Percentiles rank a stretch among this genome's conserved stretches.
Evolutionary conservation across 2,888 invertebrate species (phyloP).

Genomic region (Erebia aethiops): DNA sequence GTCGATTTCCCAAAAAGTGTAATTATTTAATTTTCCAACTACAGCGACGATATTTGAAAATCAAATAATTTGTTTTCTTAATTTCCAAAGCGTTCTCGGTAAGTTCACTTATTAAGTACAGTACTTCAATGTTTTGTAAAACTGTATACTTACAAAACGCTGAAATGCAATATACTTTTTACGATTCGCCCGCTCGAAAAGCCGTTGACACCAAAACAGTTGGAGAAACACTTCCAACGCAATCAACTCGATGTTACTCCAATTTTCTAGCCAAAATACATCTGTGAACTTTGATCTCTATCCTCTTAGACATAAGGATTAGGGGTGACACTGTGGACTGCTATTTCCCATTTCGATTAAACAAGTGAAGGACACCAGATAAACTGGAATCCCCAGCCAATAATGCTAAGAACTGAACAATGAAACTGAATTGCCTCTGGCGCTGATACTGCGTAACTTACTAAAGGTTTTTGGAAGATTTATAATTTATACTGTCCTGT

Average conservation of each 20-base stretch:
- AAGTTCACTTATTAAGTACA: too few relatives aligned
- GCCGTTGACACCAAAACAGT: conserved; percentile 21
- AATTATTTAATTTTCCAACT: too few relatives aligned
- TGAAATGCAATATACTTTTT: conserved; percentile 12
- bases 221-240: conserved; percentile 17
- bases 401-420: conserved; percentile 26
- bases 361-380: conserved; percentile 27
- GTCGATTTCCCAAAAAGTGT: too few relatives aligned
- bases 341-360: conserved; percentile 28
- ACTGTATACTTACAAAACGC: not conserved
- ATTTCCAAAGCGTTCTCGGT: too few relatives aligned
- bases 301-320: conserved; percentile 11
- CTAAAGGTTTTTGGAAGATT: conserved; percentile 21
- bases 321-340: conserved; percentile 6
- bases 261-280: conserved; percentile 6
- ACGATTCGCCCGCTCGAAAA: conserved; percentile 8
- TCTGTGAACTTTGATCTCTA: conserved; percentile 13
- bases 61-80: too few relatives aligned
- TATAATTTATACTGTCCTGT: conserved; percentile 18
- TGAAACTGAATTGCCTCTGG: conserved; percentile 21
- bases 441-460: conserved; percentile 20
- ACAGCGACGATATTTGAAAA: too few relatives aligned
- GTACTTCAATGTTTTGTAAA: not conserved
- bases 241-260: conserved; percentile 25
- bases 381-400: conserved; percentile 27